Conservation (phyloP, 2,113 vertebrate species). For the Phalacrocorax brasilianus region DNA sequence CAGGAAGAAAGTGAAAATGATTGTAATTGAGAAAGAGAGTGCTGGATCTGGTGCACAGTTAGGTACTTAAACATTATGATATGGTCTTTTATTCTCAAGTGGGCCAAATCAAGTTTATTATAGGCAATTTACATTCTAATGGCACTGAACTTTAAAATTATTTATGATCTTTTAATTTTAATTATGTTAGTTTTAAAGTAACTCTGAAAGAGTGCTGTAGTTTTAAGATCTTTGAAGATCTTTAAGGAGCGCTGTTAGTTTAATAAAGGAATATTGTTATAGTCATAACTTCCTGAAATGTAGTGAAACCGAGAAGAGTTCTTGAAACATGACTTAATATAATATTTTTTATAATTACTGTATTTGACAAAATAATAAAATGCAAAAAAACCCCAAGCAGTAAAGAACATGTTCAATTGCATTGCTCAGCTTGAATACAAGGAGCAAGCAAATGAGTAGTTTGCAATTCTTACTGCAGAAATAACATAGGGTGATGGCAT, state of each 20-base stretch:
- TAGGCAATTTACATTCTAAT: constrained; percentile 12
- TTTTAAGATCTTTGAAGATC: not conserved
- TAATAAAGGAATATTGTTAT: not conserved
- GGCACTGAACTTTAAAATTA: not conserved
- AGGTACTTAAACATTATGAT: not conserved
- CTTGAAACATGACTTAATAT: not conserved
- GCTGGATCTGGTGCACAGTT: not conserved
- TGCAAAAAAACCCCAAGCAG: not conserved
- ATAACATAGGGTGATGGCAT: not conserved
- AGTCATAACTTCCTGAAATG: not conserved
- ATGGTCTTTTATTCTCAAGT: not conserved
- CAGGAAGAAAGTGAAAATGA: not conserved
- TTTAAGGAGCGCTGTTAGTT: not conserved
- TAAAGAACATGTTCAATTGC: not conserved
- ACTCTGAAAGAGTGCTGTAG: not conserved
- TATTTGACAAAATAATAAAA: not conserved
- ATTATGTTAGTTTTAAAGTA: not conserved
- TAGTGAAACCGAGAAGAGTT: not conserved
- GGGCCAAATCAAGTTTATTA: constrained; percentile 35
- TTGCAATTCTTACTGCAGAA: not conserved
- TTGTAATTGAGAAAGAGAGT: not conserved
- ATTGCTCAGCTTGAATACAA: not conserved
- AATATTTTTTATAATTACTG: not conserved
- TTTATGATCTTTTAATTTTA: not conserved
- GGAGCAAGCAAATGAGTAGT: not conserved